Evolutionary conservation across 2,113 vertebrate genomes (phyloP).

Genomic region (Sapajus apella): DNA sequence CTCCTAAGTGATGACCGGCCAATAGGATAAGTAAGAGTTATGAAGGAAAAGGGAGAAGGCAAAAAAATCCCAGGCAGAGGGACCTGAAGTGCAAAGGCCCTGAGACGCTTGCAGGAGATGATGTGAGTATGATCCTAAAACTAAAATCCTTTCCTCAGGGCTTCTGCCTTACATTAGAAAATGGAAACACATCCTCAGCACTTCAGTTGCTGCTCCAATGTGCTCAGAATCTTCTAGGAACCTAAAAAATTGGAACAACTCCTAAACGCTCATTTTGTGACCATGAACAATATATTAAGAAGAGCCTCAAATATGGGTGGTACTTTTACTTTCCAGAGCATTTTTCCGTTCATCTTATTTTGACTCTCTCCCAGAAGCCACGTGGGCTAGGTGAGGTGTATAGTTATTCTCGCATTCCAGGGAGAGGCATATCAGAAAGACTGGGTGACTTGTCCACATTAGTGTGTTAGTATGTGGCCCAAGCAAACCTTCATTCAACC

Average conservation of each 20-base stretch:
- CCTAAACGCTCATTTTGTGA: background rate
- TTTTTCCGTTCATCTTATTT: too few species aligned
- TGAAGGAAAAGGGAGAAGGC: background rate
- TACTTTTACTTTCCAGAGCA: background rate
- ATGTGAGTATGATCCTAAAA: background rate
- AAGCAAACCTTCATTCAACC: background rate
- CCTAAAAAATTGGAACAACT: background rate
- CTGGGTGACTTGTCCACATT: too few species aligned
- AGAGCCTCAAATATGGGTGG: background rate
- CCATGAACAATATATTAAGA: background rate
- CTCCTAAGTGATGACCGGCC: background rate
- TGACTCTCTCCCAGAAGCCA: background rate
- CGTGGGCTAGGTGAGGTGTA: background rate
- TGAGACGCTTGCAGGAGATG: background rate
- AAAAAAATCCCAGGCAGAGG: background rate
- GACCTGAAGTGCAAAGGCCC: background rate
- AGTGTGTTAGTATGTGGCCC: background rate
- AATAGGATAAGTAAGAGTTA: background rate
- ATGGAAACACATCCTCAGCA: background rate
- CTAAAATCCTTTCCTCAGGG: background rate
- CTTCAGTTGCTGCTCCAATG: background rate
- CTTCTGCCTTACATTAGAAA: background rate
- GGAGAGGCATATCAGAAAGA: background rate
- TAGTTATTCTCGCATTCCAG: background rate
- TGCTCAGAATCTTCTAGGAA: background rate